These are phyloP conservation scores for Argynnis bischoffii DNA, from an alignment of 2,888 invertebrate species.

Conservation along the genomic window DNA sequence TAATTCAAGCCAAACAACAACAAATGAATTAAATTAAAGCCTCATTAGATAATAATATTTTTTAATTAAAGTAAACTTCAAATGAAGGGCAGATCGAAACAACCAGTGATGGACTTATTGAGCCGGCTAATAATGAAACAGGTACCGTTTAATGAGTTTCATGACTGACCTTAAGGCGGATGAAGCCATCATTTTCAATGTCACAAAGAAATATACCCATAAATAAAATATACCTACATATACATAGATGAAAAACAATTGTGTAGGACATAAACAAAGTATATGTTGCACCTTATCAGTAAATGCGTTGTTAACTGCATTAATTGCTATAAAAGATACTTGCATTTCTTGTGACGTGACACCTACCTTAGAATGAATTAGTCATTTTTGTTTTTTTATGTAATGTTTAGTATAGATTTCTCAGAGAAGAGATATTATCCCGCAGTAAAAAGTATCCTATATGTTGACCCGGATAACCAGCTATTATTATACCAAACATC, in stretches of 20 bases:
- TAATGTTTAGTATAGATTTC: no score
- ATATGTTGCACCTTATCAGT: slow-evolving; percentile 30
- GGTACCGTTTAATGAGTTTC: slow-evolving; percentile 30
- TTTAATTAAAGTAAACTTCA: not conserved
- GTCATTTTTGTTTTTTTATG: no score
- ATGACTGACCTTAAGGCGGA: slow-evolving; percentile 39
- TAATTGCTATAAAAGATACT: slow-evolving; percentile 26
- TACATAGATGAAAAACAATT: slow-evolving; percentile 32
- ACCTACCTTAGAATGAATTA: no score
- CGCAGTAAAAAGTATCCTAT: no score
- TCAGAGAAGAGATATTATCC: no score
- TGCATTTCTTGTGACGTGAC: not conserved
- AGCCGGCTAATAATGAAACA: slow-evolving; percentile 20
- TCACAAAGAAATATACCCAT: slow-evolving; percentile 36
- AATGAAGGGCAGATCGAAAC: not conserved
- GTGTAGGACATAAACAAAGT: slow-evolving; percentile 16
- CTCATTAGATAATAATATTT: not conserved
- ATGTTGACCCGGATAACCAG: no score
- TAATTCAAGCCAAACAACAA: no score
- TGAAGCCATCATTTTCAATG: slow-evolving; percentile 40
- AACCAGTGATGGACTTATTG: slow-evolving; percentile 3
- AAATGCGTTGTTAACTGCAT: slow-evolving; percentile 32
- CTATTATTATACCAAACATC: no score
- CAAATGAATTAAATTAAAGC: not conserved
- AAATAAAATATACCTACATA: slow-evolving; percentile 18